A percentile compares a stretch with the other conserved stretches of the same genome.
Evolutionary conservation across 2,113 vertebrate genomes (phyloP).

Genomic region (Ailurus styani): DNA sequence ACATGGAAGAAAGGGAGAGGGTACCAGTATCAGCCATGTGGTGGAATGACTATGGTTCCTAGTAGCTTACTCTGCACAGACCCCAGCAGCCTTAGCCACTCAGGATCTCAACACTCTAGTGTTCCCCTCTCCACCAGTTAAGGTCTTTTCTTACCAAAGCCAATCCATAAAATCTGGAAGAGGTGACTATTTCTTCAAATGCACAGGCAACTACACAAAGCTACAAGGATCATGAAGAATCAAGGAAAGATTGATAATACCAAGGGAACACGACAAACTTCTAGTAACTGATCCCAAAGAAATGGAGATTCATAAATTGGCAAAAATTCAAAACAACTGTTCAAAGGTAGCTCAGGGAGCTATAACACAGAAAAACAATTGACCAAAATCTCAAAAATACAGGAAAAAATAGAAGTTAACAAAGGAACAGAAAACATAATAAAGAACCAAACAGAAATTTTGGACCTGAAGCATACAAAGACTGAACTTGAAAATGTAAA

Average conservation of each 20-base stretch:
- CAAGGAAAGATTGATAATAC: background rate
- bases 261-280: background rate
- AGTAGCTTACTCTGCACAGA: background rate
- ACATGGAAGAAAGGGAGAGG: background rate
- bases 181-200: background rate
- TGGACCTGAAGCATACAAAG: background rate
- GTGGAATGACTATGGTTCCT: background rate
- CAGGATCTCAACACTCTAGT: background rate
- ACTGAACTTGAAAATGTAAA: background rate
- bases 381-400: background rate
- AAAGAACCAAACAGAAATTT: background rate
- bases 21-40: fast-evolving
- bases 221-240: background rate
- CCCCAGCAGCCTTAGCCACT: background rate
- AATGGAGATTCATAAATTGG: background rate
- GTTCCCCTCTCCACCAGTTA: background rate
- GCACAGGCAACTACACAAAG: background rate
- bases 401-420: background rate
- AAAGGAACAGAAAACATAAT: background rate
- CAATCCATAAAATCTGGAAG: background rate
- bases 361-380: background rate
- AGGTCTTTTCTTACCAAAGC: background rate
- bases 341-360: background rate
- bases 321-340: background rate
- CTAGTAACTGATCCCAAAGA: background rate